These are phyloP conservation scores for Falco biarmicus DNA, from an alignment of 2,797 vertebrate species.

Conservation along the genomic window DNA sequence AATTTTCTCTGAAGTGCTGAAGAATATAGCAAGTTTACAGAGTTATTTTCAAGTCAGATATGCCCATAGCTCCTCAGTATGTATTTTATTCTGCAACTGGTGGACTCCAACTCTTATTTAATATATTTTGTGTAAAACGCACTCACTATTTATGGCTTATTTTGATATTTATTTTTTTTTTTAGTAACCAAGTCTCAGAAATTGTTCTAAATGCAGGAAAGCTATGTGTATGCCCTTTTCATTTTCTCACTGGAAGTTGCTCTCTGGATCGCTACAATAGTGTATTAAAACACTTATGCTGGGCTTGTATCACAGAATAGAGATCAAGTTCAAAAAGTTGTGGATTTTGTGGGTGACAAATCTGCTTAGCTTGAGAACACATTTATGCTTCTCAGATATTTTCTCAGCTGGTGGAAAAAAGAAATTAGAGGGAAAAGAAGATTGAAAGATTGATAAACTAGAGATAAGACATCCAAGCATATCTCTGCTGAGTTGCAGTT, in stretches of 20 bases:
- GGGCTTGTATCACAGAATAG: background rate
- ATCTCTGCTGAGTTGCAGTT: background rate
- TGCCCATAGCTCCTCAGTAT: background rate
- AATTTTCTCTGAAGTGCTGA: background rate
- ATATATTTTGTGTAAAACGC: background rate
- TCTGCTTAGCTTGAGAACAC: background rate
- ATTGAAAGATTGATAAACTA: background rate
- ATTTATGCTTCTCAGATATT: background rate
- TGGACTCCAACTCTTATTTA: background rate
- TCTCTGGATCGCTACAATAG: background rate
- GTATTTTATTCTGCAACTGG: background rate
- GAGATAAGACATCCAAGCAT: background rate
- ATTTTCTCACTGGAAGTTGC: background rate
- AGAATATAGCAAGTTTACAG: background rate
- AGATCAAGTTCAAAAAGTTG: background rate
- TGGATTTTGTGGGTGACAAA: background rate
- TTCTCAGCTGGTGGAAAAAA: background rate
- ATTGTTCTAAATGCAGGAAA: background rate
- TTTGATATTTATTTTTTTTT: background rate
- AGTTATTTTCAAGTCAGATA: background rate
- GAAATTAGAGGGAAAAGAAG: background rate
- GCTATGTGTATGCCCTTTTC: background rate
- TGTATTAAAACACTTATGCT: background rate
- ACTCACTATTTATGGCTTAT: background rate
- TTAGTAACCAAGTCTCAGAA: background rate